Evolutionary conservation across 2,888 invertebrate genomes (phyloP).

Genomic region (Drosophila ezoana): DNA sequence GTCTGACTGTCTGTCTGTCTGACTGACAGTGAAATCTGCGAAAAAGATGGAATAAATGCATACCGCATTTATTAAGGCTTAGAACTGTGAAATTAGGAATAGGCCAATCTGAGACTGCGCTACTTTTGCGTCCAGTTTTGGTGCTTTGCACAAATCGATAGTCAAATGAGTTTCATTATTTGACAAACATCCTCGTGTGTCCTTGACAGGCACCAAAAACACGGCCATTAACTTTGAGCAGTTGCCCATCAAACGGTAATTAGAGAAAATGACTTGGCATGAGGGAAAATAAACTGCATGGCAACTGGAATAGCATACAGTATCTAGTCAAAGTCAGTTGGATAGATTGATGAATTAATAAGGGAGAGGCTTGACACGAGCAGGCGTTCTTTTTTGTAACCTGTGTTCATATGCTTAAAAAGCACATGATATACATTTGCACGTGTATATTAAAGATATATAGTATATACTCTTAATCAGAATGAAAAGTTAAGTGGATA

Average conservation of each 20-base stretch:
- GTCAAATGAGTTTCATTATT: conserved; percentile 38
- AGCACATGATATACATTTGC: too few species aligned
- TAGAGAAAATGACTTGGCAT: conserved; percentile 14
- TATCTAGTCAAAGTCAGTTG: background rate
- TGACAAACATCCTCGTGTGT: conserved; percentile 13
- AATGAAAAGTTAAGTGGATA: too few species aligned
- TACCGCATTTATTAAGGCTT: conserved; percentile 30
- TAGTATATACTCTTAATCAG: too few species aligned
- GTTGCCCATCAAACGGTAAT: conserved; percentile 34
- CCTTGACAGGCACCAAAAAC: conserved; percentile 13
- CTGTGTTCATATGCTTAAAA: too few species aligned
- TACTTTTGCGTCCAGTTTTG: conserved; percentile 2
- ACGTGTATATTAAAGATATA: too few species aligned
- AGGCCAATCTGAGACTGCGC: conserved; percentile 2
- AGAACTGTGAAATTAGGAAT: conserved; percentile 38
- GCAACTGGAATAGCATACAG: conserved; percentile 1
- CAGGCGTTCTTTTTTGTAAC: background rate
- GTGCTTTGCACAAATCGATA: conserved; percentile 31
- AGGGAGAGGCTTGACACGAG: background rate
- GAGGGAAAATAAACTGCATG: background rate
- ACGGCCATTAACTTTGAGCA: conserved; percentile 47
- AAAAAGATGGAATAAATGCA: conserved; percentile 13
- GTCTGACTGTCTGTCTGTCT: conserved; percentile 31
- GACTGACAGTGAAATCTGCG: conserved; percentile 13
- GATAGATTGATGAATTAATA: background rate